Conservation (phyloP, 1,140 invertebrate genomes). For the Drosophila persimilis region DNA sequence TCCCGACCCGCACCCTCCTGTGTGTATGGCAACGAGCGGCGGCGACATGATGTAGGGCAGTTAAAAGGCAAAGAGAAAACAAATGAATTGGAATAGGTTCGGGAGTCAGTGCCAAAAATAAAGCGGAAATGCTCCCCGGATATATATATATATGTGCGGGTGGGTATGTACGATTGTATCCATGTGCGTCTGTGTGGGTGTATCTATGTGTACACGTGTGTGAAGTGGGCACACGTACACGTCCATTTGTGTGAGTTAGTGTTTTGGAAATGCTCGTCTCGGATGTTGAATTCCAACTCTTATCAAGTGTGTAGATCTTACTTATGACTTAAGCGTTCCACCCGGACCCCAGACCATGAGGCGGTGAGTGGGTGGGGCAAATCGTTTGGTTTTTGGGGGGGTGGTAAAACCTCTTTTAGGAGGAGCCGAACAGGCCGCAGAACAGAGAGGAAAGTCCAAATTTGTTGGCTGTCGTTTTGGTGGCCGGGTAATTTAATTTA, state of each 20-base stretch:
- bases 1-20: not conserved
- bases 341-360: slow-evolving; percentile 3
- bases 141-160: slow-evolving; percentile 4
- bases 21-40: not conserved
- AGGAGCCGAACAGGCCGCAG: no score
- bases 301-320: slow-evolving; percentile 81
- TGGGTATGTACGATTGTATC: slow-evolving; percentile 21
- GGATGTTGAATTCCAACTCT: slow-evolving; percentile 75
- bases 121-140: slow-evolving; percentile 71
- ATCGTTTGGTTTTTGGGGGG: no score
- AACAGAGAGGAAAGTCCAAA: slow-evolving; percentile 64
- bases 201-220: slow-evolving; percentile 22
- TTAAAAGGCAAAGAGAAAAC: slow-evolving; percentile 72
- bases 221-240: slow-evolving; percentile 47
- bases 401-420: no score
- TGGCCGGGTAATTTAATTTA: slow-evolving; percentile 78
- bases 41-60: slow-evolving; percentile 22
- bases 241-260: slow-evolving; percentile 80
- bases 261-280: slow-evolving; percentile 74
- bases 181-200: slow-evolving; percentile 17
- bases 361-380: not conserved
- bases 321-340: slow-evolving; percentile 70
- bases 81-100: slow-evolving; percentile 79
- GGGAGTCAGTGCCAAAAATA: slow-evolving; percentile 67
- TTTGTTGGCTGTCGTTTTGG: slow-evolving; percentile 68